A percentile compares a stretch with the other conserved stretches of the same genome.
Conservation (phyloP, 37 sponge, comb jelly and placozoan species). For the Petrosia ficiformis region DNA sequence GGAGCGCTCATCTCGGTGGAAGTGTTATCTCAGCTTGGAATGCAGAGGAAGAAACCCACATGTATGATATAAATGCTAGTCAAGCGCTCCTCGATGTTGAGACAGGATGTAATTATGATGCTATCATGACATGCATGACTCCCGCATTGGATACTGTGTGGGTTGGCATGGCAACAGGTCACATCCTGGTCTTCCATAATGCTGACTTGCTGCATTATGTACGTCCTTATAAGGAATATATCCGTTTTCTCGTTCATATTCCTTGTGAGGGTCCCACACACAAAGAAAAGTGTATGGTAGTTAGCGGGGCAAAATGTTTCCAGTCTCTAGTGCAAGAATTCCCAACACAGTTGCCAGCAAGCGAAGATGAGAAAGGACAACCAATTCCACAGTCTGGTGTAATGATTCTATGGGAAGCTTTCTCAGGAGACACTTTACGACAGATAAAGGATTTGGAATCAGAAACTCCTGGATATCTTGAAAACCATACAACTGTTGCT, state of each 20-base stretch:
- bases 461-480: constrained; percentile 16
- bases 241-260: constrained; percentile 44
- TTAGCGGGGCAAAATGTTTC: too few species aligned
- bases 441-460: constrained; percentile 55
- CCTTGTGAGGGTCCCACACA: constrained; percentile 45
- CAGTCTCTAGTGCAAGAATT: constrained; percentile 58
- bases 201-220: constrained; percentile 13
- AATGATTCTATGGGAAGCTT: constrained; percentile 66
- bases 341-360: background rate
- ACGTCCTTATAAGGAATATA: constrained; percentile 45
- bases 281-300: too few species aligned
- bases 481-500: constrained; percentile 28
- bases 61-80: constrained; percentile 19
- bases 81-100: background rate
- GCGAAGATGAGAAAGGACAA: constrained; percentile 31
- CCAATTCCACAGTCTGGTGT: constrained; percentile 34
- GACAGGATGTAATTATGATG: background rate
- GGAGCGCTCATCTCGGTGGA: constrained; percentile 70
- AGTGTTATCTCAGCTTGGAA: constrained; percentile 53
- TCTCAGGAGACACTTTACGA: constrained; percentile 31
- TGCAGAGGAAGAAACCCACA: constrained; percentile 20
- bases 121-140: too few species aligned
- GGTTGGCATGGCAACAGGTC: constrained; percentile 76
- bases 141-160: constrained; percentile 76
- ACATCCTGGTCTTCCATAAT: constrained; percentile 56